Evolutionary conservation across 1,140 invertebrate species (phyloP).

Genomic region (Drosophila nebulosa): DNA sequence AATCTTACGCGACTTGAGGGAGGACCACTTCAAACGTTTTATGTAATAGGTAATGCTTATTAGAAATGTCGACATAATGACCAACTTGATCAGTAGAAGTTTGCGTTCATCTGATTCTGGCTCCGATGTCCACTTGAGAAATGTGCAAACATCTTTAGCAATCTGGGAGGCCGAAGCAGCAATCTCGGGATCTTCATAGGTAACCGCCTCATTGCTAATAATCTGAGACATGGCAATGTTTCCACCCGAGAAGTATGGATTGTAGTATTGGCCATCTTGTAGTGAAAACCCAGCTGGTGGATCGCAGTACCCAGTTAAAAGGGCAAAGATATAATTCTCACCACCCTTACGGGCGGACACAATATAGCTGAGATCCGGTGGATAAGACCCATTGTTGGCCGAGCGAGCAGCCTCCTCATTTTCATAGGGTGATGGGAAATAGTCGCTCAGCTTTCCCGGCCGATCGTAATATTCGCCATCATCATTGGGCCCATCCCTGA

Average conservation of each 20-base stretch:
- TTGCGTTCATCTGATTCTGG: conserved; percentile 95
- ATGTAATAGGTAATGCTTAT: conserved; percentile 86
- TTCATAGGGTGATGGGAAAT: conserved; percentile 93
- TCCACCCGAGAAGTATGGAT: conserved; percentile 98
- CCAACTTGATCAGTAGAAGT: conserved; percentile 91
- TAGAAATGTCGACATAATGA: conserved; percentile 83
- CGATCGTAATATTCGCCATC: conserved; percentile 94
- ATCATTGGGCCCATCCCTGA: conserved; percentile 97
- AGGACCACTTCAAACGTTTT: conserved; percentile 92
- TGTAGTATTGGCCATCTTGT: conserved; percentile 96
- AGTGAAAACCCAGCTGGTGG: conserved; percentile 94
- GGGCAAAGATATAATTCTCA: conserved; percentile 95
- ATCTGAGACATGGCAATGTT: conserved; percentile 98
- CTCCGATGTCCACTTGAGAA: conserved; percentile 96
- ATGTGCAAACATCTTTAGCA: conserved; percentile 96
- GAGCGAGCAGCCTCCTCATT: conserved; percentile 97
- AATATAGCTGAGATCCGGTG: conserved; percentile 97
- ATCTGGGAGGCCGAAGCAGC: conserved; percentile 95
- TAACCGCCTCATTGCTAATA: conserved; percentile 85
- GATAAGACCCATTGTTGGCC: conserved; percentile 96
- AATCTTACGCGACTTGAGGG: conserved; percentile 92
- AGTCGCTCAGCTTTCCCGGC: conserved; percentile 96
- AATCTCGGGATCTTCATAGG: conserved; percentile 93
- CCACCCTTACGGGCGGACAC: conserved; percentile 93
- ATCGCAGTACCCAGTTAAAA: conserved; percentile 97